These are phyloP conservation scores for Tupiocoris notatus DNA, from an alignment of 2,888 invertebrate genomes.

Conservation along the genomic window DNA sequence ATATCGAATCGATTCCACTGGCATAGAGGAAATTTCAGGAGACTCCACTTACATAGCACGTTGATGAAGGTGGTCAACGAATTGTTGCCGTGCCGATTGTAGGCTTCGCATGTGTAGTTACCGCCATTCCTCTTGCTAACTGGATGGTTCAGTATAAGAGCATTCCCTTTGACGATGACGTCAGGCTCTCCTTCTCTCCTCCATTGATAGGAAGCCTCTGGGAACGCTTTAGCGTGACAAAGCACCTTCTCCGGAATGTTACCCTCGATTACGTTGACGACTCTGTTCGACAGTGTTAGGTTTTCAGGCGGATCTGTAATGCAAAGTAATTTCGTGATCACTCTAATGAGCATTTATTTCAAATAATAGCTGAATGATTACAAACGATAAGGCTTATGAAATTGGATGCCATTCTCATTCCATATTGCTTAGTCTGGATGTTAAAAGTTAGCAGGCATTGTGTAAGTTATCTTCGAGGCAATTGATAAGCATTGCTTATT, in stretches of 20 bases:
- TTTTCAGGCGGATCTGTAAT: conserved; percentile 82
- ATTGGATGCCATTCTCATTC: no score
- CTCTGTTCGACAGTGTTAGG: conserved; percentile 65
- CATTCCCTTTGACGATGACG: conserved; percentile 53
- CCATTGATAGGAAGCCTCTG: conserved; percentile 73
- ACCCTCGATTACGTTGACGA: conserved; percentile 60
- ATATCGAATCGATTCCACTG: no score
- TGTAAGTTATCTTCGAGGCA: no score
- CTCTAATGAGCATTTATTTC: no score
- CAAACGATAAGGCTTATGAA: no score
- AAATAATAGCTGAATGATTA: no score
- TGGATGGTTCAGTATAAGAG: conserved; percentile 65
- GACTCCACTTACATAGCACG: conserved; percentile 81
- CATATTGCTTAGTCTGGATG: no score
- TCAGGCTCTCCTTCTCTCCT: conserved; percentile 61
- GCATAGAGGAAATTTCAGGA: no score
- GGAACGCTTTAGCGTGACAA: conserved; percentile 66
- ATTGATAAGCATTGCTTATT: no score
- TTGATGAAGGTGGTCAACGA: conserved; percentile 69
- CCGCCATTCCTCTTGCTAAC: conserved; percentile 72
- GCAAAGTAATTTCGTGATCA: no score
- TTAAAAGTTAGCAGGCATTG: no score
- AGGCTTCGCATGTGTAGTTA: conserved; percentile 74
- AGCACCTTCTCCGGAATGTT: conserved; percentile 60
- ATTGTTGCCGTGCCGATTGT: conserved; percentile 73